These are phyloP conservation scores for Acanthoscelides obtectus DNA, from an alignment of 2,888 invertebrate genomes.

Conservation along the genomic window DNA sequence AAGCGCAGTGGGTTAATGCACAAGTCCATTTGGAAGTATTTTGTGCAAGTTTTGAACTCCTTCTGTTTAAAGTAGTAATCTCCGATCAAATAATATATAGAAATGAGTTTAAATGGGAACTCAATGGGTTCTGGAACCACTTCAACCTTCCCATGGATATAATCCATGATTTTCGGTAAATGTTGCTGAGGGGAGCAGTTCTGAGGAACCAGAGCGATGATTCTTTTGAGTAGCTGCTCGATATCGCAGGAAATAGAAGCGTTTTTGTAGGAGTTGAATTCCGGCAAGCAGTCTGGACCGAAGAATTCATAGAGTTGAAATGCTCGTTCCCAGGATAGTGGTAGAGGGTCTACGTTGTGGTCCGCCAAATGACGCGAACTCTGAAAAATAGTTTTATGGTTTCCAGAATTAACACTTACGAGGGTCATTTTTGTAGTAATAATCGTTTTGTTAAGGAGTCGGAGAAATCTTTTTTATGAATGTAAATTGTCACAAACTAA, in stretches of 20 bases:
- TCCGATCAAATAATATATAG: conserved; percentile 85
- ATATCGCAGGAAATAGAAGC: conserved; percentile 80
- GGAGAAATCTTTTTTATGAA: too few species aligned
- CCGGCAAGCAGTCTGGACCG: conserved; percentile 73
- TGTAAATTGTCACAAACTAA: too few species aligned
- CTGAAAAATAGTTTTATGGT: conserved; percentile 31
- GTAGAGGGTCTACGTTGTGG: conserved; percentile 67
- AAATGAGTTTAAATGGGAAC: conserved; percentile 49
- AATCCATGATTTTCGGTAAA: conserved; percentile 46
- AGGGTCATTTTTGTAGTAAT: too few species aligned
- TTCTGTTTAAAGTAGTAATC: conserved; percentile 90
- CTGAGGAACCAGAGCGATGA: conserved; percentile 63
- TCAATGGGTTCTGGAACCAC: conserved; percentile 36
- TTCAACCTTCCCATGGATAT: conserved; percentile 27
- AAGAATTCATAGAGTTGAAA: conserved; percentile 77
- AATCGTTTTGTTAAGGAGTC: too few species aligned
- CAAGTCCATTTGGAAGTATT: conserved; percentile 79
- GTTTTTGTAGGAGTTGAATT: conserved; percentile 70
- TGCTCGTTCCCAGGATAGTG: conserved; percentile 69
- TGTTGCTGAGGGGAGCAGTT: conserved; percentile 63
- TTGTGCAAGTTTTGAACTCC: conserved; percentile 65
- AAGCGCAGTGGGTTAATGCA: conserved; percentile 73
- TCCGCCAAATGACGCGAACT: conserved; percentile 62
- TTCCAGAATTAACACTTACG: not conserved
- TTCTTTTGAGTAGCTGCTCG: conserved; percentile 67